phyloP scores from a whole-genome alignment of 2,113 vertebrate genomes.

The Acanthochromis polyacanthus region DNA sequence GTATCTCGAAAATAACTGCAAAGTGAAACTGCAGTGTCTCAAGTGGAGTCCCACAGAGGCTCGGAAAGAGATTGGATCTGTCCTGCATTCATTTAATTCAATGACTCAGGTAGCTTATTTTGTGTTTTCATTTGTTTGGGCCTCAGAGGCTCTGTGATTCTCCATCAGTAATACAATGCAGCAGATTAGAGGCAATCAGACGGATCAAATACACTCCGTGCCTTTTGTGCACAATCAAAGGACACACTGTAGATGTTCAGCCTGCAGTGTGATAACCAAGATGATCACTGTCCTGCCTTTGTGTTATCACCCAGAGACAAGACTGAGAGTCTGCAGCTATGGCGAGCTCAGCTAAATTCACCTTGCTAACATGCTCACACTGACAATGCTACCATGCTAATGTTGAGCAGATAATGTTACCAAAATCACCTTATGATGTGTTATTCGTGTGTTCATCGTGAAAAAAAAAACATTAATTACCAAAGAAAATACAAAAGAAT shows the following conservation, averaged over 20 bases:
- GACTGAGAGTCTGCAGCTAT: neutral
- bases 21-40: neutral
- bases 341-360: conserved; percentile 7
- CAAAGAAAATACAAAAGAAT: neutral
- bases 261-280: conserved; percentile 9
- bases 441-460: no score
- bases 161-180: conserved; percentile 6
- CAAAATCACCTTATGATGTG: neutral
- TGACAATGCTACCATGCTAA: neutral
- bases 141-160: conserved; percentile 18
- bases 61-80: neutral
- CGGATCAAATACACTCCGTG: conserved; percentile 23
- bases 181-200: conserved; percentile 35
- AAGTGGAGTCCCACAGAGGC: neutral
- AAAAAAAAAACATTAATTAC: neutral
- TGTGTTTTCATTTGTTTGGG: neutral
- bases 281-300: conserved; percentile 8
- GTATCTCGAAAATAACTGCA: neutral
- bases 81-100: conserved; percentile 2
- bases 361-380: neutral
- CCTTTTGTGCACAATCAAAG: conserved; percentile 43
- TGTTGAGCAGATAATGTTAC: no score
- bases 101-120: conserved; percentile 8
- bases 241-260: conserved; percentile 9
- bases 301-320: conserved; percentile 12